Base-by-base conservation (phyloP, 2,797 vertebrate genomes). In the Chiloscyllium punctatum region DNA sequence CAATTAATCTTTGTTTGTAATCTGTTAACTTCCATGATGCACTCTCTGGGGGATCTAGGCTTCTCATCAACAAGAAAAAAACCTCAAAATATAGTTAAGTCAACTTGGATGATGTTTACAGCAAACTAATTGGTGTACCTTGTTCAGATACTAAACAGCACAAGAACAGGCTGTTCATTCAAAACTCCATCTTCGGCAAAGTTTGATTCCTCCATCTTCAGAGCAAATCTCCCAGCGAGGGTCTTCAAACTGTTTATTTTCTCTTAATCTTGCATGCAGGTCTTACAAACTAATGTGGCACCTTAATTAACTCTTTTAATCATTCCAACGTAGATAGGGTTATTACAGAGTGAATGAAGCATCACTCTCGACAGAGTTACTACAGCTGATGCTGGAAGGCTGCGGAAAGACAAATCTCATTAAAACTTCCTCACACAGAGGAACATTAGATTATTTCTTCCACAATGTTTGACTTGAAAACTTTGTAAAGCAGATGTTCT, bases 401-500 rank as follows among this genome's bases (percentile, higher is more conserved):
- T 30, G 1, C 13, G 16, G 30, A 53, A 77, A 74, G 71, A 6
- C 69, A 74, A 77, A 95, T 95, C 74, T 95, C 94, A 77, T 94
- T 94, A 94, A 71, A 94, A 53, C 48, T 16, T 51, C 23, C 42
- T 94, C 30, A 25, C 66, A 25, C 71, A 57, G 53, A 25, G 8
- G 23, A 95, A 77, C 18, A n/a, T n/a, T 77, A 66, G 88, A 91
- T 91, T 95, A 77, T 96, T 95, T 96, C 96, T 96, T 96, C 96
- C 96, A 97, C 96, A 97, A 91, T 94, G 95, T 97, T 95, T 97
- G 96, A 97, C 97, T 96, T 96, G 97, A 97, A 96, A 74, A 95
- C 66, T 53, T 72, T 95, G 77, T 95, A 94, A 95, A 96, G 95
- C 82, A 87, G 84, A 90, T 95, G 72, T 79, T 95, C 48, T 77